Evolutionary conservation across 2,888 invertebrate genomes (phyloP).

Genomic region (Orthonevra nobilis): DNA sequence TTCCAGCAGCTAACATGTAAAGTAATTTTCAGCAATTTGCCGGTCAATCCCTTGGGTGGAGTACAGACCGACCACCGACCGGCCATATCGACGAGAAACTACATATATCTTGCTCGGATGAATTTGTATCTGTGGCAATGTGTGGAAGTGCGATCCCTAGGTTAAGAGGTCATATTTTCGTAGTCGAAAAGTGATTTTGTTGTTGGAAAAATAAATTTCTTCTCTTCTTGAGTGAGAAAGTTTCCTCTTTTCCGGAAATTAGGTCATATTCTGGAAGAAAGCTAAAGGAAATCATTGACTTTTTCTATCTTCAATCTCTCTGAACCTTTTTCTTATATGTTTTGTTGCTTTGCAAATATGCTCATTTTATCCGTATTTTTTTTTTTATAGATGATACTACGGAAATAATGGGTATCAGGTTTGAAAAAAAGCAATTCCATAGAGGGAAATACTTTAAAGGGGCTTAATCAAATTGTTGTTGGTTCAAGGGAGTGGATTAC

Average conservation of each 20-base stretch:
- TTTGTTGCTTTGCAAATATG: not conserved
- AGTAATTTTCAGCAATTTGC: conserved; percentile 70
- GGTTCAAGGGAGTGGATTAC: not conserved
- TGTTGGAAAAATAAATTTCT: conserved; percentile 38
- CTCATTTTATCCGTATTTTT: too few relatives aligned
- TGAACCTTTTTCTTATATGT: conserved; percentile 12
- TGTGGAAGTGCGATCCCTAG: conserved; percentile 54
- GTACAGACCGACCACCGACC: conserved; percentile 35
- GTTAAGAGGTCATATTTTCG: conserved; percentile 69
- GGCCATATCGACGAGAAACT: conserved; percentile 33
- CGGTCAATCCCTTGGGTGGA: conserved; percentile 68
- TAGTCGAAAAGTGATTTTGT: conserved; percentile 65
- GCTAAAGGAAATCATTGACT: conserved; percentile 47
- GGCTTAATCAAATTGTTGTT: not conserved
- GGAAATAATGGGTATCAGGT: conserved; percentile 19
- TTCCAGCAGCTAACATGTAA: conserved; percentile 58
- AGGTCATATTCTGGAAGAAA: conserved; percentile 53
- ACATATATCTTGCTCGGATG: not conserved
- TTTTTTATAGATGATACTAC: not conserved
- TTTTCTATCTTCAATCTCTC: conserved; percentile 1
- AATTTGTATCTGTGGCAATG: conserved; percentile 11
- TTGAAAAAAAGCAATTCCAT: too few relatives aligned
- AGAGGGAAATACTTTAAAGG: conserved; percentile 6
- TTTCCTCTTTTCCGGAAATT: conserved; percentile 31
- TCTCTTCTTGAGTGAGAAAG: conserved; percentile 24